These are phyloP conservation scores for Galaxias olidus DNA, from an alignment of 2,797 vertebrate genomes.

Conservation along the genomic window DNA sequence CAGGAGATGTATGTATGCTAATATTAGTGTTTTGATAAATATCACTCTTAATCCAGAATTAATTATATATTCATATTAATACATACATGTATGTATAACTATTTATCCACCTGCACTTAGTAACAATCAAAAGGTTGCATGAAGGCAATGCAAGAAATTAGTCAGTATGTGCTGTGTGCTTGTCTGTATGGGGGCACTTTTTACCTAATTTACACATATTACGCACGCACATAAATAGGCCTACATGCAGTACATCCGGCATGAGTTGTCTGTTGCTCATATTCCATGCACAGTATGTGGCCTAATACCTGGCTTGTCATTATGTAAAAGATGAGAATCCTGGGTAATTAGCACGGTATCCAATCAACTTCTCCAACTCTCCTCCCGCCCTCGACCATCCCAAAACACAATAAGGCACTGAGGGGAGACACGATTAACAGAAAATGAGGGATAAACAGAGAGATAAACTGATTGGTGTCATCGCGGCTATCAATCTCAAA, in stretches of 20 bases:
- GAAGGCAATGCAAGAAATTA: background rate
- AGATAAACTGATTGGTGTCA: constrained; percentile 87
- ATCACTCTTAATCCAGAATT: too few relatives aligned
- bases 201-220: too few relatives aligned
- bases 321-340: constrained; percentile 59
- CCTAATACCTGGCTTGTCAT: constrained; percentile 61
- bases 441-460: constrained; percentile 82
- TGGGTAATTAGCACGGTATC: constrained; percentile 75
- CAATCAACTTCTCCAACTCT: constrained; percentile 64
- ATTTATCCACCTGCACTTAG: background rate
- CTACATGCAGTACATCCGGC: too few relatives aligned
- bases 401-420: constrained; percentile 65
- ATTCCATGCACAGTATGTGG: constrained; percentile 39
- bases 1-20: too few relatives aligned
- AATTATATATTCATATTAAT: background rate
- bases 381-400: constrained; percentile 39
- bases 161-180: background rate
- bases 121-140: background rate
- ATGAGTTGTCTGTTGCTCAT: too few relatives aligned
- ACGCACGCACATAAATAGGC: too few relatives aligned
- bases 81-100: background rate
- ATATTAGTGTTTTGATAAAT: too few relatives aligned
- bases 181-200: too few relatives aligned
- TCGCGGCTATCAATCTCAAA: constrained; percentile 84
- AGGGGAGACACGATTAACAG: constrained; percentile 76